Conservation (phyloP, 2,113 vertebrate species). For the Tursiops truncatus region DNA sequence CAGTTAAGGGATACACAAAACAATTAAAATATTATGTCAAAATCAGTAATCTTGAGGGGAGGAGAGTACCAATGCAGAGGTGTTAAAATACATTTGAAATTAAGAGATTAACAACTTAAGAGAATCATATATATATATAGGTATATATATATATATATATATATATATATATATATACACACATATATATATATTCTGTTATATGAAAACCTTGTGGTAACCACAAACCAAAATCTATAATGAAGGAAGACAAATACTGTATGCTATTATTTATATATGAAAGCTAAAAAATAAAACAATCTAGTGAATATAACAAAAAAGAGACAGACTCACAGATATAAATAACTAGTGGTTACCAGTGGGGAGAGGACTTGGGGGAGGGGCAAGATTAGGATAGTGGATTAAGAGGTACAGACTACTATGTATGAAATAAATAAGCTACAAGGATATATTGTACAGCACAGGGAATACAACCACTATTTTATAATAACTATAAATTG, state of each 20-base stretch:
- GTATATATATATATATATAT: too few relatives aligned
- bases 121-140: too few relatives aligned
- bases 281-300: not conserved
- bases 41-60: not conserved
- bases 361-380: not conserved
- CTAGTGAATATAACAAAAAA: not conserved
- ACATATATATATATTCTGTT: too few relatives aligned
- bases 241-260: not conserved
- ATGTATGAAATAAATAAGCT: not conserved
- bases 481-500: not conserved
- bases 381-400: not conserved
- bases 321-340: not conserved
- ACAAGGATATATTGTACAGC: not conserved
- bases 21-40: not conserved
- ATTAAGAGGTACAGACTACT: not conserved
- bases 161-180: too few relatives aligned
- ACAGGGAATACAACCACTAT: not conserved
- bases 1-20: not conserved
- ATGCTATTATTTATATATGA: not conserved
- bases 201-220: not conserved
- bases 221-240: not conserved
- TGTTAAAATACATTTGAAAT: not conserved
- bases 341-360: not conserved
- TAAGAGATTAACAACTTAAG: not conserved
- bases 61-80: not conserved